Percentiles rank a stretch among this genome's conserved stretches.
Conservation (phyloP, 2,797 vertebrate species). For the Falco berigora region DNA sequence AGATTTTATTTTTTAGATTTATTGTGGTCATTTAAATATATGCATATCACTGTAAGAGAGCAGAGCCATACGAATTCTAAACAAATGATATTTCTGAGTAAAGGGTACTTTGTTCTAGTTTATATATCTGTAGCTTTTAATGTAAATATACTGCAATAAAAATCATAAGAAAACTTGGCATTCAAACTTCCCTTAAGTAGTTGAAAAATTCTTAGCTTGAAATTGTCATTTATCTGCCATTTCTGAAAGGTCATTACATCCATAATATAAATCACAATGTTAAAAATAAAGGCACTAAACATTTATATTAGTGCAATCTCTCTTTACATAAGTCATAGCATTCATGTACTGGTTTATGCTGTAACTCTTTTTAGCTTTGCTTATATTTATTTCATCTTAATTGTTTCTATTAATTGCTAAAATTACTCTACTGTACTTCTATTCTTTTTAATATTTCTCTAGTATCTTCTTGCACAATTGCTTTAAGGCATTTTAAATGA, state of each 20-base stretch:
- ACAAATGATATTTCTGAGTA: conserved; percentile 50
- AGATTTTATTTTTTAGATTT: not conserved
- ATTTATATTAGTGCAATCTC: conserved; percentile 29
- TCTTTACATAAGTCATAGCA: conserved; percentile 20
- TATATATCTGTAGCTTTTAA: conserved; percentile 49
- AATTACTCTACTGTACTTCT: not conserved
- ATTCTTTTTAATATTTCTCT: not conserved
- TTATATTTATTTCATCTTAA: conserved; percentile 9
- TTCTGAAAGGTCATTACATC: conserved; percentile 52
- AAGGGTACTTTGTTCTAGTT: conserved; percentile 27
- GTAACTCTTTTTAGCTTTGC: not conserved
- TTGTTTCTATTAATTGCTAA: not conserved
- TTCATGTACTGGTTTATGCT: not conserved
- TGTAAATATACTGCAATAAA: conserved; percentile 52
- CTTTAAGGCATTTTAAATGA: not conserved
- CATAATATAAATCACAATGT: conserved; percentile 42
- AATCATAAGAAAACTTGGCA: conserved; percentile 47
- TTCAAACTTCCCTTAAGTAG: conserved; percentile 58
- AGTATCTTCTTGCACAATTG: not conserved
- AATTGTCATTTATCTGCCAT: conserved; percentile 51
- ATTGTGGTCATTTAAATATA: conserved; percentile 15
- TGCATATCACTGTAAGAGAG: not conserved
- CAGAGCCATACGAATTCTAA: conserved; percentile 25
- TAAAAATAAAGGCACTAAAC: conserved; percentile 48
- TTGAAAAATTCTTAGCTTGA: conserved; percentile 44